Evolutionary conservation across 2,797 vertebrate species (phyloP), one percentile per base, ranked within the genome.

Genomic region (Gymnothorax javanicus): DNA sequence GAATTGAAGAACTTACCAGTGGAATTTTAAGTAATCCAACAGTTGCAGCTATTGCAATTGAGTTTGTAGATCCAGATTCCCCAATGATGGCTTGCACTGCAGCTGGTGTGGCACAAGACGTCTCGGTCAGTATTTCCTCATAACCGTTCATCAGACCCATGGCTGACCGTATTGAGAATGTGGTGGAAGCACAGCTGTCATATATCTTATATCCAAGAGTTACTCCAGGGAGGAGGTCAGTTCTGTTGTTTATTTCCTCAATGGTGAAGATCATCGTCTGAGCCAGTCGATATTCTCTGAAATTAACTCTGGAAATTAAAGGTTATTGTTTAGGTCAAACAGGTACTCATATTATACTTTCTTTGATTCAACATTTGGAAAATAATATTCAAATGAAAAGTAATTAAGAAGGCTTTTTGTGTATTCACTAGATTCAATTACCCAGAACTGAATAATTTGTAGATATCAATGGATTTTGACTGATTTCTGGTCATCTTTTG

Each of bases 161-260:
- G 50, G 86, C 82, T 79, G 83, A 52, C 20, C 75, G 83, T 84
- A 85, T 67, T 4, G 87, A 69, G 58, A 87, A 27, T 17, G 73
- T 73, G 17, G 75, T 43, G n/a, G 87, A 87, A 43, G 83, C 73
- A 82, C 87, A 87, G 25, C 58, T 12, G 52, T 87, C 87, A 58
- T 87, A 87, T 75, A 87, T 87, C 27, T 87, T 87, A 43, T 87
- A 87, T 6, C 87, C 87, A 58, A 87, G 59, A 54, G 71, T 79
- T 12, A 87, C 73, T 11, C 43, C 58, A n/a, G 87, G 87, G 57
- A 87, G 82, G 25, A 87, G 54, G 69, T 87, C 86, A 75, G 82
- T 84, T 75, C 82, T 87, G 82, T 87, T 87, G 71, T 87, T 87
- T 59, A 87, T 84, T 84, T 87, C 86, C n/a, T 87, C 86, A 75